Evolutionary conservation across 37 sponge, comb jelly and placozoan species (phyloP), one percentile per base, ranked within the genome.

Genomic region (Chondrilla cf. caribensis): DNA sequence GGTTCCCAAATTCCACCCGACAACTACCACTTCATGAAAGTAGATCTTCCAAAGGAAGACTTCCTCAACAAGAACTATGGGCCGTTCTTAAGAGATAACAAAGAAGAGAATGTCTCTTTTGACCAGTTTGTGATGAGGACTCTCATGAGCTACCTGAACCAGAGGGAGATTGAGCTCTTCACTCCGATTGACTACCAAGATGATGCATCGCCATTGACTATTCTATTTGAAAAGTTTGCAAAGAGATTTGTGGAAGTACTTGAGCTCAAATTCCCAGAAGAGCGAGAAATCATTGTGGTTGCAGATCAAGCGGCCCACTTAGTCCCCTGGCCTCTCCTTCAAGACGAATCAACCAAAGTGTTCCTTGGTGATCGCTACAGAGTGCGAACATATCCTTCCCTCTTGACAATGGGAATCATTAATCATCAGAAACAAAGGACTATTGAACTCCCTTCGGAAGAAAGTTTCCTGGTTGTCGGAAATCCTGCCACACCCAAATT

Each of bases 361-460:
- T 92, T 92, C 58, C 81, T 92, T 1, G 93, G 93, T 35, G 93
- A 92, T 47, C 44, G 57, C 3, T 77, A 67, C 37, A 67, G 84
- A 6, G 72, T 92, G 33, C 83, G 86, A 2, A 57, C 44, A 38
- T 85, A 86, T 84, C 88, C 86, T 40, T 92, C 93, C 32, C 19
- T 92, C 28, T 84, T 92, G 47, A 81, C 86, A 28, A 81, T 91
- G 82, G 91, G 91, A 18, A 58, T 91, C 38, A 58, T 91, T 24
- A 29, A 47, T 31, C 79, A 82, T 57, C 70, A 84, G 44, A 82
- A 85, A 25, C n/a, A 60, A 17, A 8, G 3, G 7, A 18, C 18
- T 21, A 73, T 73, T 43, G 18, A 32, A 1, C 43, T 73, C 2
- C 76, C 42, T 2, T 73, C 76, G 6, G 43, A 73, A 40, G 76